Percentiles rank a stretch among this genome's conserved stretches.
phyloP scores from a whole-genome alignment of 2,888 invertebrate genomes.

The Achlya flavicornis region DNA sequence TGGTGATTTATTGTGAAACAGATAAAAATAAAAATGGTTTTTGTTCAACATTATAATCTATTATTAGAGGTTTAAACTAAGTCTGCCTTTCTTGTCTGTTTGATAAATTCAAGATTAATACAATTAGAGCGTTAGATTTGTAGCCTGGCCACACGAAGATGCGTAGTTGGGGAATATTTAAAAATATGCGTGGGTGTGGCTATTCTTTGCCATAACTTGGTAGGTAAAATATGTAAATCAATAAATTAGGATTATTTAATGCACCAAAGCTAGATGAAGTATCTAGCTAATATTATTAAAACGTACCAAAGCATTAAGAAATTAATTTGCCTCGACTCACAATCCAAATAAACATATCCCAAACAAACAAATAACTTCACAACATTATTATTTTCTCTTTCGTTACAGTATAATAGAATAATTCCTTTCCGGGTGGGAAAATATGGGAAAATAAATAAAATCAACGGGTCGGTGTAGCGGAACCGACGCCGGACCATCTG shows the following conservation, averaged over 20 bases:
- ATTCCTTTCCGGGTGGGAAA: background rate
- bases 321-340: background rate
- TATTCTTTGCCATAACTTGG: too few species aligned
- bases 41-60: too few species aligned
- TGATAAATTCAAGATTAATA: too few species aligned
- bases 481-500: background rate
- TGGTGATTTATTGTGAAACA: background rate
- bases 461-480: conserved; percentile 9
- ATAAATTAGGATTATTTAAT: too few species aligned
- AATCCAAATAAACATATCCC: background rate
- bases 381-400: background rate
- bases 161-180: too few species aligned
- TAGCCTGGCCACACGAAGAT: too few species aligned
- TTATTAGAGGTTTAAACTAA: too few species aligned
- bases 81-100: too few species aligned
- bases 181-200: too few species aligned
- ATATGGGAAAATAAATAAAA: conserved; percentile 21
- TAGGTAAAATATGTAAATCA: too few species aligned
- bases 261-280: background rate
- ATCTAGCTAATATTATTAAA: background rate
- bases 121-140: too few species aligned
- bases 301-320: too few species aligned
- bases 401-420: conserved; percentile 6
- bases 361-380: background rate
- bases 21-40: background rate